Conservation (phyloP, 2,113 vertebrate genomes). For the Clarias macrocephalus region DNA sequence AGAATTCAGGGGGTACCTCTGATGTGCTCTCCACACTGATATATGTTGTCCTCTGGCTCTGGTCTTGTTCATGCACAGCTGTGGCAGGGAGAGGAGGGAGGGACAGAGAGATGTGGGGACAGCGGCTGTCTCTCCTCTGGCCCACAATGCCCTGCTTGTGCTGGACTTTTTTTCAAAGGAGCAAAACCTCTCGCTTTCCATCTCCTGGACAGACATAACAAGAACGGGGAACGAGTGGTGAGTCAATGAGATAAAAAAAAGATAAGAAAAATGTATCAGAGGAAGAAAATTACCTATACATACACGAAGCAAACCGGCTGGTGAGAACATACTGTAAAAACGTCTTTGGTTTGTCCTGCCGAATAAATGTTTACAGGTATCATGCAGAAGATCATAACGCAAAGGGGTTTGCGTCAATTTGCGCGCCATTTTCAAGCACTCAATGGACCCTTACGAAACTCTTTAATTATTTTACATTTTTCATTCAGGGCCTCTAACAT, state of each 20-base stretch:
- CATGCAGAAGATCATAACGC: neutral
- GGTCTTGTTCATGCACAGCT: conserved; percentile 60
- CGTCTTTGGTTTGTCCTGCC: neutral
- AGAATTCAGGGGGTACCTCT: conserved; percentile 50
- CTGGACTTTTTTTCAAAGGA: conserved; percentile 44
- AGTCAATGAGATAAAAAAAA: neutral
- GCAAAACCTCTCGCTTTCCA: conserved; percentile 38
- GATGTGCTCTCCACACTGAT: conserved; percentile 57
- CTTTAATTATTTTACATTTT: neutral
- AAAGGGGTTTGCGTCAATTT: neutral
- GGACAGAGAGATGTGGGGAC: conserved; percentile 43
- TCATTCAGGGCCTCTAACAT: neutral
- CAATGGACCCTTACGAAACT: neutral
- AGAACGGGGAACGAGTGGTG: neutral
- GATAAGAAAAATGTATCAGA: neutral
- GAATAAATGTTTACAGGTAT: too few species aligned
- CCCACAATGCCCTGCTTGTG: conserved; percentile 67
- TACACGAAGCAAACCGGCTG: neutral
- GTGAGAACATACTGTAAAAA: too few species aligned
- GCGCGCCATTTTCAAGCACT: neutral
- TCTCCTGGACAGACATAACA: conserved; percentile 19
- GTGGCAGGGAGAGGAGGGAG: conserved; percentile 50
- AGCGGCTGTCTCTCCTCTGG: conserved; percentile 59
- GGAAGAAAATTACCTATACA: neutral
- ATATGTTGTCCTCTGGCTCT: conserved; percentile 56